Conservation (phyloP, 37 sponge, comb jelly and placozoan species). For the Crambe crambe region DNA sequence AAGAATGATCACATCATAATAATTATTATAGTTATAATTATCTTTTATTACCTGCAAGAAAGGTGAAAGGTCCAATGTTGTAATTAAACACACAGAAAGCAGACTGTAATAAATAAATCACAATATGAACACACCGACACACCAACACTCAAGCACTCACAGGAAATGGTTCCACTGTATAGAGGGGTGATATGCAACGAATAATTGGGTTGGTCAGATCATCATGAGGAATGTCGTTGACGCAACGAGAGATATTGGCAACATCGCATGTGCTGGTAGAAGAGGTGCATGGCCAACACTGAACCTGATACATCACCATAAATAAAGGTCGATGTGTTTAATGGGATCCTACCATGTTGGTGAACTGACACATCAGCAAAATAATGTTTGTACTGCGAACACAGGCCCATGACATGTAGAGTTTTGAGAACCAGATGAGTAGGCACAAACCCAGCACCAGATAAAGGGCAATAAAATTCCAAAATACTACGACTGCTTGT, state of each 20-base stretch:
- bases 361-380: conserved; percentile 27
- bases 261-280: neutral
- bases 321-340: neutral
- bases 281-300: conserved; percentile 13
- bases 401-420: conserved; percentile 29
- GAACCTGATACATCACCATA: neutral
- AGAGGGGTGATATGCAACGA: conserved; percentile 15
- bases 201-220: neutral
- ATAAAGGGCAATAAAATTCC: conserved; percentile 15
- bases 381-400: neutral
- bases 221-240: neutral
- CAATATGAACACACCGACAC: too few relatives aligned
- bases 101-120: neutral
- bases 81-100: conserved; percentile 46
- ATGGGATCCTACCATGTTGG: neutral
- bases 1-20: neutral
- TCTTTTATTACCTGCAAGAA: conserved; percentile 5
- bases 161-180: neutral
- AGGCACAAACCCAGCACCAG: conserved; percentile 14
- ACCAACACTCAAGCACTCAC: neutral
- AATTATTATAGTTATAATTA: neutral
- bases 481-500: neutral
- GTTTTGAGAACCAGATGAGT: conserved; percentile 22
- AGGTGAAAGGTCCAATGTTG: conserved; percentile 37
- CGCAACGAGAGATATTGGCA: neutral